Percentiles rank a stretch among this genome's conserved stretches.
Evolutionary conservation across 2,113 vertebrate genomes (phyloP).

Genomic region (Cheirogaleus medius): DNA sequence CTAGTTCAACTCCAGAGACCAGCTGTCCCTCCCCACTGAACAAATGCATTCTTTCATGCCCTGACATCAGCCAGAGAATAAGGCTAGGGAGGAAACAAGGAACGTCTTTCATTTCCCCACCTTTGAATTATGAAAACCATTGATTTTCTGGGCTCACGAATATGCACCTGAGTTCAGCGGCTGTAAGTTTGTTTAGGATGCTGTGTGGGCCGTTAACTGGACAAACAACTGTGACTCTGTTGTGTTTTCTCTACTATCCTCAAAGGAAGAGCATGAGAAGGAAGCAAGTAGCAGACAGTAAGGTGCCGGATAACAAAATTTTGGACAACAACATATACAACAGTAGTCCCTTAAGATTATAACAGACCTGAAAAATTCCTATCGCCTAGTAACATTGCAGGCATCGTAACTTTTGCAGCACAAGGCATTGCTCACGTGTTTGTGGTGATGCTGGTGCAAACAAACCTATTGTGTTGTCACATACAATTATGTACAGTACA

Average conservation of each 20-base stretch:
- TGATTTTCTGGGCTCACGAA: not conserved
- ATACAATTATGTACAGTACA: not conserved
- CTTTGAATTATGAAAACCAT: not conserved
- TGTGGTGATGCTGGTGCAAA: not conserved
- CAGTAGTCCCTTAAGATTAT: not conserved
- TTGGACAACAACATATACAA: not conserved
- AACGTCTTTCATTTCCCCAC: not conserved
- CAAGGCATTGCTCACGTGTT: not conserved
- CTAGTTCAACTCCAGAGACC: not conserved
- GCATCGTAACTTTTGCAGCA: not conserved
- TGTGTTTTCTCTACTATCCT: not conserved
- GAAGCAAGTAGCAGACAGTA: not conserved
- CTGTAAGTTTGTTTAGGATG: accelerated
- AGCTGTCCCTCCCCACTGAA: accelerated
- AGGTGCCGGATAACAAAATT: not conserved
- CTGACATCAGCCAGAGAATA: not conserved
- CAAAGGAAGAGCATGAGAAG: not conserved
- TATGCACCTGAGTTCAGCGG: not conserved
- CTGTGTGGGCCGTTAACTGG: not conserved
- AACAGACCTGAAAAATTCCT: not conserved
- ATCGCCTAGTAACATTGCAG: not conserved
- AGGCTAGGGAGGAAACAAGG: accelerated
- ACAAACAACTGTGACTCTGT: not conserved
- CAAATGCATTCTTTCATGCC: not conserved
- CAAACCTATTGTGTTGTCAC: not conserved